Evolutionary conservation across 2,888 invertebrate species (phyloP), one percentile per base, ranked within the genome.

Genomic region (Agriopis aurantiaria): DNA sequence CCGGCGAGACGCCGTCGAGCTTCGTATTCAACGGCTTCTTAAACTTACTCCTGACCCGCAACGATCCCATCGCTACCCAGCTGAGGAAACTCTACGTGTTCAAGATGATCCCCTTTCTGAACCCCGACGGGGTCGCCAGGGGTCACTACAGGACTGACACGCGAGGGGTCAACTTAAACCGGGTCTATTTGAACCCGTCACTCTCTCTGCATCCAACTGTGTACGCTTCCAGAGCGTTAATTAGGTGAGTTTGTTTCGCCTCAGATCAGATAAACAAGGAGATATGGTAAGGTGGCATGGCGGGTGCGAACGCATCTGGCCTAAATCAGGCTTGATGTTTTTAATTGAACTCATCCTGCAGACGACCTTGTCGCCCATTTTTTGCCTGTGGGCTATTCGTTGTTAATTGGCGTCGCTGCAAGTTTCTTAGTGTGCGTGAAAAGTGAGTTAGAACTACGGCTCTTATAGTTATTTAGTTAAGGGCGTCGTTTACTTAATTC

Each of bases 1-100:
- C 98, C 12, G 98, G 98, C 1, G 98, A 98, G 91, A 98, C 98
- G 0, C 98, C 98, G 0, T 97, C 98, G 0, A 98, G 97, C 88
- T 98, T 97, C 90, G 98, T 98, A 12, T 96, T 98, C 88, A 98
- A 98, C 87, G 98, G 98, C 0, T 96, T 98, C 81, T 91, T 98
- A 8, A 97, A 97, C 84, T 96, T 98, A 56, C 91, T 98, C 53
- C 88, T 98, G 17, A 96, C 95, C 70, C 95, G 96, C 45, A 96
- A 96, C 70, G 98, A 98, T 87, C 96, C 96, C 0, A 95, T 97
- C 66, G 98, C 98, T 23, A 93, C 96, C 63, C 94, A 95, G 68
- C 92, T 98, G 57, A 95, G 98, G 63, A 96, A 96, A 81, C 84
- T 96, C 57, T 97, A 97, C 85, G 97, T 98, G 75, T 98, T 98